Evolutionary conservation across 2,888 invertebrate genomes (phyloP).

Genomic region (Melipona beecheii): DNA sequence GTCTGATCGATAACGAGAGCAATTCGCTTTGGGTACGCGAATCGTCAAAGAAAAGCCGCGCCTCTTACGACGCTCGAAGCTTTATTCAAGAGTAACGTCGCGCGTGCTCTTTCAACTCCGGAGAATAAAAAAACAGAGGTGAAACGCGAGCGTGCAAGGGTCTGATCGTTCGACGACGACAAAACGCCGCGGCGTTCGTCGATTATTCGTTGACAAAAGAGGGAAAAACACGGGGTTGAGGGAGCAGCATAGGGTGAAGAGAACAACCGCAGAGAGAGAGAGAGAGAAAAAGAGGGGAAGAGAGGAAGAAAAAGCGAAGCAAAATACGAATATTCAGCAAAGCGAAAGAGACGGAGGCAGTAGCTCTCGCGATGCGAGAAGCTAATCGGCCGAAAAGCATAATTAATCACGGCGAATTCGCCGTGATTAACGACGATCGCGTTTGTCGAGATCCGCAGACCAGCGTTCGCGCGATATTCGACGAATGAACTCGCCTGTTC

Average conservation of each 20-base stretch:
- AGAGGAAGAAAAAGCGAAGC: slow-evolving; percentile 17
- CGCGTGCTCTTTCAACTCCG: slow-evolving; percentile 20
- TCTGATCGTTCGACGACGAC: slow-evolving; percentile 31
- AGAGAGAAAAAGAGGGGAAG: slow-evolving; percentile 3
- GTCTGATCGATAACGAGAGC: slow-evolving; percentile 25
- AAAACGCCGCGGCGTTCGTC: slow-evolving; percentile 45
- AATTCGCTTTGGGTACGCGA: slow-evolving; percentile 21
- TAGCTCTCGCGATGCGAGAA: slow-evolving; percentile 62
- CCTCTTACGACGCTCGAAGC: slow-evolving; percentile 8
- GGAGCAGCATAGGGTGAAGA: too few relatives aligned
- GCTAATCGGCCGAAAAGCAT: slow-evolving; percentile 80
- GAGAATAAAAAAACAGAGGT: slow-evolving; percentile 19
- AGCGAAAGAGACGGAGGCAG: slow-evolving; percentile 44
- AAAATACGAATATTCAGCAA: slow-evolving; percentile 2
- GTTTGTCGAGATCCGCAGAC: slow-evolving; percentile 62
- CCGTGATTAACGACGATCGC: slow-evolving; percentile 77
- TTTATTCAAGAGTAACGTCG: slow-evolving; percentile 22
- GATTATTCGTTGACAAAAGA: slow-evolving; percentile 58
- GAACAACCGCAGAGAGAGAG: neutral
- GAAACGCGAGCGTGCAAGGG: slow-evolving; percentile 22
- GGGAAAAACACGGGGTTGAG: slow-evolving; percentile 38
- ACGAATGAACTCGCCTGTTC: slow-evolving; percentile 67
- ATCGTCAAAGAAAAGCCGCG: slow-evolving; percentile 38
- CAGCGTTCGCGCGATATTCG: slow-evolving; percentile 68
- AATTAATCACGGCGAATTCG: slow-evolving; percentile 80